Percentiles rank a stretch among this genome's conserved stretches.
Conservation (phyloP, 2,888 invertebrate species). For the Dysmachus trigonus region DNA sequence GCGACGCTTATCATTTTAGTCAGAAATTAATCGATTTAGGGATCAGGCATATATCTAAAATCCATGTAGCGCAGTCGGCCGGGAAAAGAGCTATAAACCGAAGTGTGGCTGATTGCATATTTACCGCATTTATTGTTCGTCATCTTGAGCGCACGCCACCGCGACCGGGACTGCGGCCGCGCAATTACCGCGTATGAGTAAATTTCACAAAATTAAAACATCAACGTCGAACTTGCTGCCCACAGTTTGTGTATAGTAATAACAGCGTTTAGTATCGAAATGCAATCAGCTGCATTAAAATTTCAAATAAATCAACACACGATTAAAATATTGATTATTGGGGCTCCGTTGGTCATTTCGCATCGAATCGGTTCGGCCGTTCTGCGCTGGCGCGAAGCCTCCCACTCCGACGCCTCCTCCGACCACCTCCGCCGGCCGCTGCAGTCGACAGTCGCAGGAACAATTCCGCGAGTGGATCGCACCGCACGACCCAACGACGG, state of each 20-base stretch:
- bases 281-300: constrained; percentile 50
- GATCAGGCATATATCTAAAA: neutral
- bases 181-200: constrained; percentile 28
- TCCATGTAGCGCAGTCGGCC: neutral
- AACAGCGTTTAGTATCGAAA: constrained; percentile 51
- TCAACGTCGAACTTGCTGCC: constrained; percentile 36
- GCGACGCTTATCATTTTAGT: neutral
- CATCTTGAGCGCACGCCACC: neutral
- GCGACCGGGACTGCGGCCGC: neutral
- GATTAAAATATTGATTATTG: constrained; percentile 51
- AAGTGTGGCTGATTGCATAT: constrained; percentile 26
- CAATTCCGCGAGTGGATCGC: constrained; percentile 8
- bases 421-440: neutral
- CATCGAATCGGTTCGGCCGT: neutral
- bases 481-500: neutral
- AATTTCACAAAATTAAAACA: constrained; percentile 47
- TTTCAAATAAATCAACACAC: constrained; percentile 50
- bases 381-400: neutral
- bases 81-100: neutral
- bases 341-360: constrained; percentile 26
- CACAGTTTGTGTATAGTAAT: constrained; percentile 48
- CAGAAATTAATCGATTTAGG: neutral
- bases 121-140: constrained; percentile 8
- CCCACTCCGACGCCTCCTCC: constrained; percentile 27
- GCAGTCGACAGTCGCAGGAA: neutral